phyloP scores from a whole-genome alignment of 2,797 vertebrate genomes.

The Heteromormyrus szaboi region DNA sequence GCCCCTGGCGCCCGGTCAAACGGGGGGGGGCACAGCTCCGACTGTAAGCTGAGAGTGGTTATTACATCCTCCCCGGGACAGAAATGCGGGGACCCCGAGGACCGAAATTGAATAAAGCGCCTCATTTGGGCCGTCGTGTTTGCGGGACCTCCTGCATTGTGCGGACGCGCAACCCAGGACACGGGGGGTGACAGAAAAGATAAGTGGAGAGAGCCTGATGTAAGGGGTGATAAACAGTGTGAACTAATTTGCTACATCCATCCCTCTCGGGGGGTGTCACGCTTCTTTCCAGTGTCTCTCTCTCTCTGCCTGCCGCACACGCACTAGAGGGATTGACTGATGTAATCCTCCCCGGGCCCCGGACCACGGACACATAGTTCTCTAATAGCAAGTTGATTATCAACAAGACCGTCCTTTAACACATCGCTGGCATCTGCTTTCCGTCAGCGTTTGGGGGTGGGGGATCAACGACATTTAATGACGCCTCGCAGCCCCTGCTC shows the following conservation, averaged over 20 bases:
- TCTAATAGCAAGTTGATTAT: conserved; percentile 56
- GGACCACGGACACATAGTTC: conserved; percentile 45
- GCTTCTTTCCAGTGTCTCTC: background rate
- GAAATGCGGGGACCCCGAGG: conserved; percentile 23
- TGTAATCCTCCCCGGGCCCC: conserved; percentile 37
- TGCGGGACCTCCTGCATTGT: conserved; percentile 48
- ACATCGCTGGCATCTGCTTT: conserved; percentile 48
- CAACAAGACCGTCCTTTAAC: conserved; percentile 50
- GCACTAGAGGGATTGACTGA: conserved; percentile 39
- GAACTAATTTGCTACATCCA: conserved; percentile 33
- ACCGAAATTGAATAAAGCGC: conserved; percentile 42
- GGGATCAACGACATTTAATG: conserved; percentile 13
- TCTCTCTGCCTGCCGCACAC: conserved; percentile 31
- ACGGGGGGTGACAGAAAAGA: conserved; percentile 35
- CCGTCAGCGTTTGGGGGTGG: conserved; percentile 34
- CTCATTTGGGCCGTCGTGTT: conserved; percentile 46
- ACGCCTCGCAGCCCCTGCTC: background rate
- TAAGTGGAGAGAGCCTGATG: conserved; percentile 28
- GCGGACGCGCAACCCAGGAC: conserved; percentile 47
- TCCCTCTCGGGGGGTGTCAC: background rate
- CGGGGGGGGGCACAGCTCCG: conserved; percentile 43
- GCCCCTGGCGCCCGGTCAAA: conserved; percentile 65
- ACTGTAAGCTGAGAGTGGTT: conserved; percentile 64
- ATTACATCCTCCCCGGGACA: conserved; percentile 51
- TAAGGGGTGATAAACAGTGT: conserved; percentile 30